Evolutionary conservation across 2,113 vertebrate species (phyloP), one percentile per base, ranked within the genome.

Genomic region (Melanotaenia duboulayi): DNA sequence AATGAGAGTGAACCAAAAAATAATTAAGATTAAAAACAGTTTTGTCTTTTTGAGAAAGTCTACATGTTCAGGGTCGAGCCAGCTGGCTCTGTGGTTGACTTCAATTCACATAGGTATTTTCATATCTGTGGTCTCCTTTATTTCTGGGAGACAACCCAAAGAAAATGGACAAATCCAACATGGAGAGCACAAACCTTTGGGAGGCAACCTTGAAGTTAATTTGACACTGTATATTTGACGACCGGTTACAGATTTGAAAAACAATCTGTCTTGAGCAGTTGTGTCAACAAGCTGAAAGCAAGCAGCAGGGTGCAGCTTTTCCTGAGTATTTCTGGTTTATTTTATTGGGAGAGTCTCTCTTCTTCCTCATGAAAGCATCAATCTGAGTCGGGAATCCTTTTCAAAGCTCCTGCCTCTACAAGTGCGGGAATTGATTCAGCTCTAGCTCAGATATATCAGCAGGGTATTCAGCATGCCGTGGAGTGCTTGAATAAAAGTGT

Each of bases 261-360:
- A 75, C 82, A 79, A 82, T 91, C 87, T 37, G 66, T 65, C 82
- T 80, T 19, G 71, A 78, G 76, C 81, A 74, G 67, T 80, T 91
- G 85, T 87, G 84, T 91, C 87, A 93, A 92, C 81, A 92, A 79
- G 73, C 84, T 37, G 44, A 58, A 67, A 73, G 51, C 12, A 3
- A 77, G 65, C 77, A 60, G 70, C 60, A 5, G 57, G 74, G 83
- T 79, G 71, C 74, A 77, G 70, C 7, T 28, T 73, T 86, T 84
- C 79, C 49, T 58, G 2, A 65, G 57, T 65, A 73, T 78, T 79
- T 83, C 74, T 50, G 86, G 81, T 90, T 91, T 88, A 67, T 90
- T 92, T 92, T 72, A 87, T 76, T 78, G 62, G 56, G 69, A 59
- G 77, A 74, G 75, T 64, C 69, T 67, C 83, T 65, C 22, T 37